Evolutionary conservation across 1,140 invertebrate species (phyloP).

Genomic region (Drepana arcuata): DNA sequence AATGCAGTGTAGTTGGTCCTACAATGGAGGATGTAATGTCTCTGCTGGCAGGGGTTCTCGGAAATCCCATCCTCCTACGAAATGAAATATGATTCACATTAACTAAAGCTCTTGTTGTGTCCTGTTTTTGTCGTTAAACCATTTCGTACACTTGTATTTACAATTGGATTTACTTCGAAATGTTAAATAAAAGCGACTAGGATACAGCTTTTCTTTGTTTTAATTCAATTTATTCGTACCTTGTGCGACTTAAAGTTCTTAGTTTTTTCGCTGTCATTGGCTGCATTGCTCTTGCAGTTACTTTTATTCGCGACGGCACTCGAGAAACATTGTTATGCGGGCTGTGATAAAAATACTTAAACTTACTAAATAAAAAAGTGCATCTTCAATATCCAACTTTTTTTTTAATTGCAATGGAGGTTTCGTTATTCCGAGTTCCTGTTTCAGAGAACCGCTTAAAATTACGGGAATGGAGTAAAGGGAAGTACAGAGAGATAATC

Average conservation of each 20-base stretch:
- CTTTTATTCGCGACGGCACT: slow-evolving; percentile 9
- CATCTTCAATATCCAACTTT: no score
- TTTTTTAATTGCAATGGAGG: no score
- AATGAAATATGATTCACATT: slow-evolving; percentile 53
- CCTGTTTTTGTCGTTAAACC: slow-evolving; percentile 37
- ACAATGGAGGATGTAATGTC: slow-evolving; percentile 30
- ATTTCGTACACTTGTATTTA: slow-evolving; percentile 31
- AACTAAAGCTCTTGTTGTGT: slow-evolving; percentile 44
- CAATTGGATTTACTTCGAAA: slow-evolving; percentile 26
- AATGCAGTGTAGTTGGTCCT: slow-evolving; percentile 24
- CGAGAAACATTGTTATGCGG: slow-evolving; percentile 11
- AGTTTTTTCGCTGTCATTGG: slow-evolving; percentile 11
- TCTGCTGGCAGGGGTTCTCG: slow-evolving; percentile 23
- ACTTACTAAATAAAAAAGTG: no score
- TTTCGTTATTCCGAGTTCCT: no score
- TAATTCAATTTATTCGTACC: slow-evolving; percentile 18
- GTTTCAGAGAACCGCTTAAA: no score
- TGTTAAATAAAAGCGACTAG: slow-evolving; percentile 18
- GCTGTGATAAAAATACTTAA: no score
- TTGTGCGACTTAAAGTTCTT: slow-evolving; percentile 10
- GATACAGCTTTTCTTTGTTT: slow-evolving; percentile 13
- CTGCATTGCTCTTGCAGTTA: slow-evolving; percentile 6
- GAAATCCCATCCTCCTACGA: slow-evolving; percentile 31
- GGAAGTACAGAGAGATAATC: neutral
- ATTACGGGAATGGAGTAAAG: no score